Conservation (phyloP, 2,888 invertebrate genomes). For the Microplitis deprimator region DNA sequence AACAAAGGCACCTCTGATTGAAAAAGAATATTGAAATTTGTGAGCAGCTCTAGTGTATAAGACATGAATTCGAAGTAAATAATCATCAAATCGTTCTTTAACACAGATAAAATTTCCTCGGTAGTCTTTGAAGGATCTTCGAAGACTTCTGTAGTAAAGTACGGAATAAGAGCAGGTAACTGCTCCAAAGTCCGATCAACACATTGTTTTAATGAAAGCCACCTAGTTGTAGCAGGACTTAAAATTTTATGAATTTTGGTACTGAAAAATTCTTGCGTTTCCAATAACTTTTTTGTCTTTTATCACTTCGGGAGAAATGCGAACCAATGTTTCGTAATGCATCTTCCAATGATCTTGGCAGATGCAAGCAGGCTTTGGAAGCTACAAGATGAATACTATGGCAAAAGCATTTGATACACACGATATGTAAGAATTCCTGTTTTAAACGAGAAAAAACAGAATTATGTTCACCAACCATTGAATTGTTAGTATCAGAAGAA, state of each 20-base stretch:
- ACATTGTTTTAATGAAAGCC: not conserved
- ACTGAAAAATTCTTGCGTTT: not conserved
- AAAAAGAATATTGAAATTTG: slow-evolving; percentile 54
- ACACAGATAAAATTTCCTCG: slow-evolving; percentile 40
- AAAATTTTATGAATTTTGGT: not conserved
- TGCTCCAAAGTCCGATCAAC: slow-evolving; percentile 57
- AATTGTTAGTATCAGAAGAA: no score
- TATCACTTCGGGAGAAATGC: not conserved
- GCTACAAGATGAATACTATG: no score
- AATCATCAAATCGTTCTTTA: slow-evolving; percentile 56
- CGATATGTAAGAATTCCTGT: no score
- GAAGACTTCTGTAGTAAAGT: not conserved
- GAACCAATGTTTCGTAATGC: no score
- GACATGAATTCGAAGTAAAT: slow-evolving; percentile 56
- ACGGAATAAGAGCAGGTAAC: slow-evolving; percentile 49
- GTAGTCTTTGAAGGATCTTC: not conserved
- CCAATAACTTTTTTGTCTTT: not conserved
- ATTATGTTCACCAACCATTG: no score
- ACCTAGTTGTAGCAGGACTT: not conserved
- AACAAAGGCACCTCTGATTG: slow-evolving; percentile 51
- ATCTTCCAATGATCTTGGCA: no score
- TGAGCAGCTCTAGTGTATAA: slow-evolving; percentile 51
- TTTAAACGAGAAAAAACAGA: no score
- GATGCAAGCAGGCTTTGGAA: no score
- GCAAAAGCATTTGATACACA: no score